Evolutionary conservation across 2,113 vertebrate species (phyloP).

Genomic region (Ptychochromis oligacanthus): DNA sequence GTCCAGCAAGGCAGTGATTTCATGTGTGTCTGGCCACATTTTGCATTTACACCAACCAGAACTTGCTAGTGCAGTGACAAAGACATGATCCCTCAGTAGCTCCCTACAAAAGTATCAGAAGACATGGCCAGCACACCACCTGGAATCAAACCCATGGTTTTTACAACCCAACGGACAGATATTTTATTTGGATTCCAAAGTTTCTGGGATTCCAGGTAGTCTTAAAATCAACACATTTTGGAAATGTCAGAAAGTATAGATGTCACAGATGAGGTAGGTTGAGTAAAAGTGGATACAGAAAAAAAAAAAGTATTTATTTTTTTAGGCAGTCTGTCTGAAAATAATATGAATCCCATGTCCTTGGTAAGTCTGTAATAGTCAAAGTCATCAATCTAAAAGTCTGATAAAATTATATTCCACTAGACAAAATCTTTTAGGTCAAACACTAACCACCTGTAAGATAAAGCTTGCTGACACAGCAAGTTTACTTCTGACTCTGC

Average conservation of each 20-base stretch:
- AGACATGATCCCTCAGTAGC: not conserved
- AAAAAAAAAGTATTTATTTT: not conserved
- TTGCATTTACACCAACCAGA: not conserved
- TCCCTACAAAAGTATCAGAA: not conserved
- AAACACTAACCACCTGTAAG: not conserved
- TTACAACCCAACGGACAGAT: not conserved
- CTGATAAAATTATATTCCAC: not conserved
- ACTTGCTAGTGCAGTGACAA: not conserved
- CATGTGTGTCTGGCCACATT: not conserved
- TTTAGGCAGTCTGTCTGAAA: not conserved
- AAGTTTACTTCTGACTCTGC: not conserved
- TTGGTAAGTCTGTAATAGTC: not conserved
- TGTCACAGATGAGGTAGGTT: not conserved
- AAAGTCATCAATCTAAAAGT: not conserved
- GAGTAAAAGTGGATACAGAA: not conserved
- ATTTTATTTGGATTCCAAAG: conserved; percentile 13
- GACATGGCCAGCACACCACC: not conserved
- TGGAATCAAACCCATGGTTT: not conserved
- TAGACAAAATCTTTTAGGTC: not conserved
- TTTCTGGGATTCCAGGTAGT: not conserved
- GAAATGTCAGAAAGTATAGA: conserved; percentile 12
- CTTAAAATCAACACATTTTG: not conserved
- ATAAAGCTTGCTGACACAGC: not conserved
- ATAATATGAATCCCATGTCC: not conserved
- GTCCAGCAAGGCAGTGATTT: not conserved